Evolutionary conservation across 2,888 invertebrate genomes (phyloP).

Genomic region (Tenthredo amoena): DNA sequence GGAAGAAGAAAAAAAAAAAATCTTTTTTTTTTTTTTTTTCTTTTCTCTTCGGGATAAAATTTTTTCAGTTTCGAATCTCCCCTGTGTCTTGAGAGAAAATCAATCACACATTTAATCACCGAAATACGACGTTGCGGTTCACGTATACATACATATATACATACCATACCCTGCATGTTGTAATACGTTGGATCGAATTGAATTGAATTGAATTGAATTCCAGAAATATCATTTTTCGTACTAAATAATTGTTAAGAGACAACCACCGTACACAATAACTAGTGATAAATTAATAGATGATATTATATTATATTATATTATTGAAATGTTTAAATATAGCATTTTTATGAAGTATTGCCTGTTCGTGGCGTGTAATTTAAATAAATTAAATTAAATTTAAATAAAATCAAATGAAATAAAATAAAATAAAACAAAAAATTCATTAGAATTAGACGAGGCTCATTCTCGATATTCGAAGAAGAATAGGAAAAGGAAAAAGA

Average conservation of each 20-base stretch:
- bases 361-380: slow-evolving; percentile 56
- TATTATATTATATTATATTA: slow-evolving; percentile 57
- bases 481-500: slow-evolving; percentile 50
- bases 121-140: too few species aligned
- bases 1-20: not conserved
- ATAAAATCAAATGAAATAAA: slow-evolving; percentile 24
- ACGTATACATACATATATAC: too few species aligned
- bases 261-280: slow-evolving; percentile 69
- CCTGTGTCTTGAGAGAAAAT: not conserved
- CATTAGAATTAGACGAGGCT: slow-evolving; percentile 9
- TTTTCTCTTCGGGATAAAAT: not conserved
- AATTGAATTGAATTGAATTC: slow-evolving; percentile 51
- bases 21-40: too few species aligned
- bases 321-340: slow-evolving; percentile 68
- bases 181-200: not conserved
- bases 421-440: slow-evolving; percentile 51
- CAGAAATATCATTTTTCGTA: slow-evolving; percentile 52
- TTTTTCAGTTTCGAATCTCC: not conserved
- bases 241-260: slow-evolving; percentile 50
- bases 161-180: not conserved
- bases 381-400: slow-evolving; percentile 16
- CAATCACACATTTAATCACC: not conserved
- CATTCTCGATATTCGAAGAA: slow-evolving; percentile 44
- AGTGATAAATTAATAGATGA: slow-evolving; percentile 68
- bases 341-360: slow-evolving; percentile 68